These are phyloP conservation scores for Paedocypris micromegethes DNA, from an alignment of 2,797 vertebrate genomes.

Conservation along the genomic window DNA sequence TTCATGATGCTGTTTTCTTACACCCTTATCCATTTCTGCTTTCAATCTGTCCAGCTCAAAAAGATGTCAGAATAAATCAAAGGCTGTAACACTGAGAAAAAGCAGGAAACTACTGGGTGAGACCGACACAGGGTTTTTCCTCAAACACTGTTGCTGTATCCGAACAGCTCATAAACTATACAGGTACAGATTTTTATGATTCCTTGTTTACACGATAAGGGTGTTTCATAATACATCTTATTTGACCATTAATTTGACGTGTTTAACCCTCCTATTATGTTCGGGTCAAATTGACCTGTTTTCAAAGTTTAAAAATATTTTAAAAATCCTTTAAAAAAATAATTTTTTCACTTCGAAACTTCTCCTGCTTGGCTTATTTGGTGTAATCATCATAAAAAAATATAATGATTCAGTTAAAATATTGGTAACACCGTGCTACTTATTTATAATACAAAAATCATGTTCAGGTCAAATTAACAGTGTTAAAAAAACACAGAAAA, in stretches of 20 bases:
- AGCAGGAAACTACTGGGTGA: slow-evolving; percentile 36
- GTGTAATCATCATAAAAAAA: too few relatives aligned
- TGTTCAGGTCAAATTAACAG: too few relatives aligned
- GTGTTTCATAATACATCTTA: neutral
- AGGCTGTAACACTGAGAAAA: slow-evolving; percentile 25
- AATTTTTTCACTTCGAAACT: too few relatives aligned
- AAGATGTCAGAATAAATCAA: slow-evolving; percentile 41
- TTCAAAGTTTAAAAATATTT: too few relatives aligned
- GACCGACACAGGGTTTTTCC: slow-evolving; percentile 14
- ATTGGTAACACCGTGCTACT: too few relatives aligned
- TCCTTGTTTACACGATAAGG: slow-evolving; percentile 23
- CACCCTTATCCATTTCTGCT: slow-evolving; percentile 37
- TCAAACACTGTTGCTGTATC: slow-evolving; percentile 31
- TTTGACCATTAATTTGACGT: neutral
- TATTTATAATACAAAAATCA: too few relatives aligned
- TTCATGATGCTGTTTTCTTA: slow-evolving; percentile 37
- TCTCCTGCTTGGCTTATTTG: too few relatives aligned
- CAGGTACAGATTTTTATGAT: slow-evolving; percentile 20
- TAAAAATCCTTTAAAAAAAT: too few relatives aligned
- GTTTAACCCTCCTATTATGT: too few relatives aligned
- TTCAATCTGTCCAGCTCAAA: slow-evolving; percentile 24
- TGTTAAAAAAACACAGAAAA: too few relatives aligned
- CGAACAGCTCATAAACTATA: slow-evolving; percentile 27
- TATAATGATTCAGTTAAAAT: too few relatives aligned
- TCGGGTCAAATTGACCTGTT: too few relatives aligned